Conservation (phyloP, 2,797 vertebrate species). For the Chrosomus eos region DNA sequence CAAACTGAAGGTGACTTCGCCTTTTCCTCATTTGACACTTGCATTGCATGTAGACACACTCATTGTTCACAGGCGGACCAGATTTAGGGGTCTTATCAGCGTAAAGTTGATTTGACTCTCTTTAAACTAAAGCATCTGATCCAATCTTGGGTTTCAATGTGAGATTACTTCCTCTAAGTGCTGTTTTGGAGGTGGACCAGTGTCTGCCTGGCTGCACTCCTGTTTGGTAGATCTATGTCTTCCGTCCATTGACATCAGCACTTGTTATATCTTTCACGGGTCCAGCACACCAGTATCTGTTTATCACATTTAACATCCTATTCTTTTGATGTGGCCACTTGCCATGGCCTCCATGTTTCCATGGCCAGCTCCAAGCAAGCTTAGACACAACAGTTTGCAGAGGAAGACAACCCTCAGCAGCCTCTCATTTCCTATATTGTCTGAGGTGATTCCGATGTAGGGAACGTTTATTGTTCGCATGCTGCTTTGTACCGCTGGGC, state of each 20-base stretch:
- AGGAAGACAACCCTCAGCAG: conserved; percentile 77
- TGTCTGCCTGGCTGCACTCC: conserved; percentile 33
- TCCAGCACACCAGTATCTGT: conserved; percentile 63
- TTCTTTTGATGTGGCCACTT: conserved; percentile 74
- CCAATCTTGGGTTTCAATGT: conserved; percentile 61
- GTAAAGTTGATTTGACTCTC: conserved; percentile 36
- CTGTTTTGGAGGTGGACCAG: conserved; percentile 44
- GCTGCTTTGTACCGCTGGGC: conserved; percentile 77
- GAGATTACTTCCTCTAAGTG: conserved; percentile 60
- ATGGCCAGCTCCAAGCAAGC: conserved; percentile 70
- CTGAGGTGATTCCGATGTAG: conserved; percentile 78
- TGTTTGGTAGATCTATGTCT: conserved; percentile 54
- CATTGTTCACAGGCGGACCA: neutral
- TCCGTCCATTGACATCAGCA: conserved; percentile 61
- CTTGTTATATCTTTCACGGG: conserved; percentile 40
- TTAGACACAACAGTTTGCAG: conserved; percentile 83
- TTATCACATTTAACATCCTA: conserved; percentile 65
- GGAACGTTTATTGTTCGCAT: conserved; percentile 76
- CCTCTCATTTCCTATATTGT: conserved; percentile 79
- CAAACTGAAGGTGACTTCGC: conserved; percentile 69
- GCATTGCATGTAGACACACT: conserved; percentile 37
- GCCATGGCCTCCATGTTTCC: conserved; percentile 69
- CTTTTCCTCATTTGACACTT: conserved; percentile 62
- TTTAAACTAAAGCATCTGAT: conserved; percentile 12
- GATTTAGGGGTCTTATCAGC: conserved; percentile 2